phyloP scores from a whole-genome alignment of 2,113 vertebrate genomes.

The Cephalopholis sonnerati region DNA sequence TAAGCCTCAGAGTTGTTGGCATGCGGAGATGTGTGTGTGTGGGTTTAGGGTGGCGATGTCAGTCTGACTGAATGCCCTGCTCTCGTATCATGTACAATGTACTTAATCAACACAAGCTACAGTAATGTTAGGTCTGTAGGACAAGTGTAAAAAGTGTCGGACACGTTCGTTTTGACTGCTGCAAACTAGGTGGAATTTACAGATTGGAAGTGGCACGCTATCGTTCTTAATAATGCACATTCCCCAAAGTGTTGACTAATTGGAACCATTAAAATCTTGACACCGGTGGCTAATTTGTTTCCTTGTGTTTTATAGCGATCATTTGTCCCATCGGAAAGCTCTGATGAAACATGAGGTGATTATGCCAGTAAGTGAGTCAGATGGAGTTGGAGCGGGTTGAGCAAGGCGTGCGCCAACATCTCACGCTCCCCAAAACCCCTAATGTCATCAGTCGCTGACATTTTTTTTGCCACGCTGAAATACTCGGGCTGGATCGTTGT shows the following conservation, averaged over 20 bases:
- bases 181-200: conserved; percentile 51
- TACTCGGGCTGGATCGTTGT: background rate
- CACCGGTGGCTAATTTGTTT: conserved; percentile 82
- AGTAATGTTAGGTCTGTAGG: conserved; percentile 30
- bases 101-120: conserved; percentile 39
- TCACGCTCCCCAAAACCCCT: conserved; percentile 40
- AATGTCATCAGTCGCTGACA: conserved; percentile 48
- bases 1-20: background rate
- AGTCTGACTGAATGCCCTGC: conserved; percentile 13
- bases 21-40: conserved; percentile 10
- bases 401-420: conserved; percentile 3
- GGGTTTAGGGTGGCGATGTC: background rate
- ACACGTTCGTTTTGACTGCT: conserved; percentile 36
- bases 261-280: conserved; percentile 82
- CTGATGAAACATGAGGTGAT: conserved; percentile 79
- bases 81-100: conserved; percentile 1
- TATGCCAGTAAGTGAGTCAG: conserved; percentile 53
- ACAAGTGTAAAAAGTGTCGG: conserved; percentile 42
- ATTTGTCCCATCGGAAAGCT: conserved; percentile 74
- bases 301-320: conserved; percentile 81
- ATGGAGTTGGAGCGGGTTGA: conserved; percentile 42
- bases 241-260: conserved; percentile 84
- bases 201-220: conserved; percentile 57
- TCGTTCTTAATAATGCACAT: conserved; percentile 75
- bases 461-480: conserved; percentile 34